These are phyloP conservation scores for Orchesella flavescens DNA, from an alignment of 2,888 invertebrate species.

Conservation along the genomic window DNA sequence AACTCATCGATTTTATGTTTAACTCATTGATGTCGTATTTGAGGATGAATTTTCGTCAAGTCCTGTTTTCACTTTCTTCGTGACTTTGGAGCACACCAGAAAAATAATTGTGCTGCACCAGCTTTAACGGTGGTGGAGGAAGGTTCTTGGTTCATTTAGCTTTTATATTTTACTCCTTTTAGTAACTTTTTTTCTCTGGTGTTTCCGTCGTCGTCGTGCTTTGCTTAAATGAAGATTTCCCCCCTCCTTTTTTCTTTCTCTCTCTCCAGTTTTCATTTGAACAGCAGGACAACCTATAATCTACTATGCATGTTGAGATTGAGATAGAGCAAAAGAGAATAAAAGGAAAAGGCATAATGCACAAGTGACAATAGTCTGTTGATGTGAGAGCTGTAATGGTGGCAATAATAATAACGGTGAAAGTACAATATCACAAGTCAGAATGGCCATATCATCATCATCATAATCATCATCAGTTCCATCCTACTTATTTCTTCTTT, in stretches of 20 bases:
- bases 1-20: too few species aligned
- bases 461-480: conserved; percentile 51
- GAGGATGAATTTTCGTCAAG: not conserved
- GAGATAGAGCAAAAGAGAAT: conserved; percentile 8
- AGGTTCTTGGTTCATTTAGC: conserved; percentile 18
- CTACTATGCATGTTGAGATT: not conserved
- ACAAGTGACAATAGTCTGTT: conserved; percentile 57
- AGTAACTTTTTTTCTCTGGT: conserved; percentile 26
- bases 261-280: conserved; percentile 44
- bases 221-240: conserved; percentile 56
- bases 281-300: conserved; percentile 11
- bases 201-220: conserved; percentile 52
- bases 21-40: not conserved
- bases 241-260: conserved; percentile 41
- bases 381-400: conserved; percentile 52
- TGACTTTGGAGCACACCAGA: not conserved
- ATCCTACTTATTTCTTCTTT: conserved; percentile 58
- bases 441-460: conserved; percentile 55
- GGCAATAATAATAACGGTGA: conserved; percentile 59
- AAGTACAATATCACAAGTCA: conserved; percentile 61
- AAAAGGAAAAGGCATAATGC: conserved; percentile 33
- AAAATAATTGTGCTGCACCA: conserved; percentile 17
- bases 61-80: not conserved
- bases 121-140: not conserved
- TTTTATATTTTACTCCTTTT: conserved; percentile 2